These are phyloP conservation scores for Dicrurus megarhynchus DNA, from an alignment of 2,113 vertebrate species.

Conservation along the genomic window DNA sequence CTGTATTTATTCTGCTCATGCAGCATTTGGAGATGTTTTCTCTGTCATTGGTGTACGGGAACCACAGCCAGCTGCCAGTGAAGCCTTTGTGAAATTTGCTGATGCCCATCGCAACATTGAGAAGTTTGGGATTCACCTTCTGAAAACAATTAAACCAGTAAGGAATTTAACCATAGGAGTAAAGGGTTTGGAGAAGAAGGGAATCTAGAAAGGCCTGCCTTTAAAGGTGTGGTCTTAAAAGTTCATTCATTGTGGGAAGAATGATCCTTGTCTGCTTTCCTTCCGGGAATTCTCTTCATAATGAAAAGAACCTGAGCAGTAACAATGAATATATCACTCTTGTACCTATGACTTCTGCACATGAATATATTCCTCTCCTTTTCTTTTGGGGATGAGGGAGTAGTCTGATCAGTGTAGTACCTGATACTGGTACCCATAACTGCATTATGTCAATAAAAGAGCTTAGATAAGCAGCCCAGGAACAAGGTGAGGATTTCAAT, in stretches of 20 bases:
- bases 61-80: constrained; percentile 91
- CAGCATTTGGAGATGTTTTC: constrained; percentile 96
- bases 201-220: background rate
- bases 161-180: background rate
- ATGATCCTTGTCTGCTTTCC: background rate
- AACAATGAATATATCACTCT: background rate
- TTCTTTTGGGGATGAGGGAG: background rate
- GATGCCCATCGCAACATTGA: constrained; percentile 97
- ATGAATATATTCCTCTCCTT: background rate
- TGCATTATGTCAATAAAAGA: background rate
- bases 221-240: background rate
- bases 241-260: background rate
- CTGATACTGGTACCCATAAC: background rate
- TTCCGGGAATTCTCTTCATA: background rate
- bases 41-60: constrained; percentile 96
- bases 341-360: background rate
- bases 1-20: background rate
- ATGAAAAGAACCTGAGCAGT: background rate
- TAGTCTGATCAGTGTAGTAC: background rate
- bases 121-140: constrained; percentile 93
- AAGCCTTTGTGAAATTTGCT: constrained; percentile 98
- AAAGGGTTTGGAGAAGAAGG: background rate
- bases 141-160: constrained; percentile 97
- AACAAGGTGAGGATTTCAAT: background rate
- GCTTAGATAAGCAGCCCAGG: background rate